These are phyloP conservation scores for Rutpela maculata DNA, from an alignment of 2,888 invertebrate species.

Conservation along the genomic window DNA sequence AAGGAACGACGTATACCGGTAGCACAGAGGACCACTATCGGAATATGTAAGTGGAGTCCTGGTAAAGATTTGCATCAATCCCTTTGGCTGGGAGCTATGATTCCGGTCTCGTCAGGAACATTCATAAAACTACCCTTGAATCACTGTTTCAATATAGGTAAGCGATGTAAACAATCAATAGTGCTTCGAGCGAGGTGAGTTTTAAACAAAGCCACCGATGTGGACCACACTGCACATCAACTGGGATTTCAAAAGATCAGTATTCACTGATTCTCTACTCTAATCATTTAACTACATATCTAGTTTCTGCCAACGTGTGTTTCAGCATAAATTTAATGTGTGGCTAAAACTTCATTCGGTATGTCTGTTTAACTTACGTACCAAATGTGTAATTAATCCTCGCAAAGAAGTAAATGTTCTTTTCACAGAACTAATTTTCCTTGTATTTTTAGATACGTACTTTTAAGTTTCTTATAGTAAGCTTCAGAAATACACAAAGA, in stretches of 20 bases:
- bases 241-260: constrained; percentile 35
- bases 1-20: constrained; percentile 54
- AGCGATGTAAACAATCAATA: constrained; percentile 66
- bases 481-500: too few species aligned
- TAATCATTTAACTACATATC: constrained; percentile 16
- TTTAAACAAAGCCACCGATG: constrained; percentile 57
- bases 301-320: constrained; percentile 17
- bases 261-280: constrained; percentile 1
- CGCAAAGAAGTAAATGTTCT: too few species aligned
- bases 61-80: constrained; percentile 62
- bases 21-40: constrained; percentile 44
- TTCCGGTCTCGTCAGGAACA: constrained; percentile 63
- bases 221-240: constrained; percentile 42
- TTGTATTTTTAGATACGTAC: too few species aligned
- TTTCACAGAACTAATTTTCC: too few species aligned
- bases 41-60: constrained; percentile 51
- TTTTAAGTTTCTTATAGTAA: too few species aligned
- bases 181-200: constrained; percentile 57
- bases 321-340: constrained; percentile 6
- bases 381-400: background rate
- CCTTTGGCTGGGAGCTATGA: constrained; percentile 58
- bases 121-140: constrained; percentile 68
- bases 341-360: background rate
- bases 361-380: background rate
- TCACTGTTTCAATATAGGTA: constrained; percentile 68